Evolutionary conservation across 2,888 invertebrate species (phyloP), one percentile per base, ranked within the genome.

Genomic region (Lamproptera curius): DNA sequence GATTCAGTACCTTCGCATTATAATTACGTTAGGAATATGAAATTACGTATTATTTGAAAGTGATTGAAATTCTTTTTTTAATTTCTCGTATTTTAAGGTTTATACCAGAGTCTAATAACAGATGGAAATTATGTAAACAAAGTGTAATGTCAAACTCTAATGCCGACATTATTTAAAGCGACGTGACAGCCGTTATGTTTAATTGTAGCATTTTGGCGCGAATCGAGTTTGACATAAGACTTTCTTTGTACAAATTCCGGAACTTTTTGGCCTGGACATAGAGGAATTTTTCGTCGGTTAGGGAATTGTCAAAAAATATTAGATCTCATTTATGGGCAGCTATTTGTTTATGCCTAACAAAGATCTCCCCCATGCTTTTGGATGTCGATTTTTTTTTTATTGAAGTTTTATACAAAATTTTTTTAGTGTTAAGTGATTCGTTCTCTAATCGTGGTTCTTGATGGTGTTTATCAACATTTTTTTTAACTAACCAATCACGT

Each of bases 321-420:
- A 76, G 84, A 85, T 85, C 86, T 86, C 86, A 85, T 80, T 72
- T 65, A 68, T 62, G 66, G 79, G 79, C 74, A 66, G 54, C 57
- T 53, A 59, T 55, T 62, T 63, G 59, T 63, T 60, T 53, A 57
- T 55, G 62, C 81, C 78, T 70, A 57, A 53, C 61, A 70, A 74
- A 67, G 85, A 86, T 86, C 85, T 86, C 86, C 67, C 71, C 31
- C 69, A 70, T 63, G 64, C 63, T 71, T 78, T 84, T 76, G 77
- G 76, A 71, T 73, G 61, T 63, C 57, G 61, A 63, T 66, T 59
- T 58, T 62, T 62, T 58, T 62, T 62, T 61, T n/a, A n/a, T 61
- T 61, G 57, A 53, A 52, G 62, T 56, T 65, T 65, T 63, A 63
- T 72, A 70, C 65, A 66, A 65, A 73, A 67, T 72, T 68, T 31